Evolutionary conservation across 2,113 vertebrate genomes (phyloP).

Genomic region (Heloderma charlesbogerti): DNA sequence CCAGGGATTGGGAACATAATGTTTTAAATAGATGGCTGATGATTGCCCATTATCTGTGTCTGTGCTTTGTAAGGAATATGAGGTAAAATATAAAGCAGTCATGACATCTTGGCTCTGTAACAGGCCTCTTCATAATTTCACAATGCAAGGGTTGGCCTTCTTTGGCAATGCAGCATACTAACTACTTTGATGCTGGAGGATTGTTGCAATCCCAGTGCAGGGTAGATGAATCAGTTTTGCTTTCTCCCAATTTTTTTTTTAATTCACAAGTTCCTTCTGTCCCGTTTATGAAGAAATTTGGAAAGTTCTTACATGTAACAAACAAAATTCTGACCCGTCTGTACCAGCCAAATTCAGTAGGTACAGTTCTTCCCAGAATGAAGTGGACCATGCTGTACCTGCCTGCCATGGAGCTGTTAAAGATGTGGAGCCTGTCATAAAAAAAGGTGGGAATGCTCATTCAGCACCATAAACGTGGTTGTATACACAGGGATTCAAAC

Average conservation of each 20-base stretch:
- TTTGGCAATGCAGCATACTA: neutral
- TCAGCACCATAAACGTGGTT: neutral
- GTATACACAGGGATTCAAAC: neutral
- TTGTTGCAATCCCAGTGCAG: neutral
- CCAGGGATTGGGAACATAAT: neutral
- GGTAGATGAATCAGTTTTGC: neutral
- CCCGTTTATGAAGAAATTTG: neutral
- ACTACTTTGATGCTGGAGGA: neutral
- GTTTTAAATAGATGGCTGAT: neutral
- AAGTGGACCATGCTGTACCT: neutral
- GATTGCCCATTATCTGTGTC: neutral
- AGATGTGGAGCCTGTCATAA: neutral
- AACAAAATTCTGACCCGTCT: neutral
- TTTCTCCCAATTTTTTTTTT: neutral
- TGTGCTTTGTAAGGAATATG: neutral
- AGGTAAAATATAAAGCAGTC: neutral
- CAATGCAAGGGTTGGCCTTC: neutral
- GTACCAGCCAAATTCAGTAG: neutral
- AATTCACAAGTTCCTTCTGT: neutral
- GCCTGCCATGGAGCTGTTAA: neutral
- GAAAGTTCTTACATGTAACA: neutral
- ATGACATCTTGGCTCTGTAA: neutral
- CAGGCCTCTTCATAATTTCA: neutral
- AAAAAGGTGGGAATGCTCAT: neutral
- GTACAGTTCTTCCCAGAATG: neutral